Base-by-base conservation (phyloP, 1,140 invertebrate genomes). In the Chionoecetes opilio region DNA sequence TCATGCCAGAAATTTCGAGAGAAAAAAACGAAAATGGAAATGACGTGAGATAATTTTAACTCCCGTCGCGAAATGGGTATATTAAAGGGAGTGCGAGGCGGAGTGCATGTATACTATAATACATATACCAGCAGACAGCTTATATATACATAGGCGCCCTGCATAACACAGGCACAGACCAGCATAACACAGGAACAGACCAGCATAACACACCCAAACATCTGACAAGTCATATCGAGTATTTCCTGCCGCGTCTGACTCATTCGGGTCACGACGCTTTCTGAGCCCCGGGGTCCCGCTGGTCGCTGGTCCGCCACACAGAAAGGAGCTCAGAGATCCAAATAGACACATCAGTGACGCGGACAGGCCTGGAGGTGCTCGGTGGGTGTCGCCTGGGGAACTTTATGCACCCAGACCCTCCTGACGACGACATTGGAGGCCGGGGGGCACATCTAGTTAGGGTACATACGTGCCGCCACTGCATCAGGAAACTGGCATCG, bases 311-410 rank as follows among this genome's bases (percentile, higher is more conserved):
- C 63, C 63, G 85, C 46, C 46, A 90, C 26, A 90, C 11, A 94
- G 93, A 90, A 89, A 94, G 86, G 35, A 93, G 29, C 82, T 41
- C 75, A 21, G 87, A 63, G 63, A 82, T 90, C 93, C 90, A 94
- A 94, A 94, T 94, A 94, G 93, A 94, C 38, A 94, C 93, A 94
- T 94, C 93, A 94, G 93, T 94, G 88, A 94, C 87, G 87, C 86
- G 75, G 86, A 89, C 93, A 94, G 63, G 38, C 86, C 87, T 38
- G 53, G 84, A 63, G 41, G 38, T 14, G 84, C 63, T 11, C 92
- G 35, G 37, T 29, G 38, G 34, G 32, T 26, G 32, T 29, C 86
- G 32, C 82, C 93, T 3, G 85, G 75, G 3, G 35, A 90, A 41
- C 9, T 94, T 89, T 84, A 82, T 53, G 29, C 26, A 5, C 85